Evolutionary conservation across 2,888 invertebrate species (phyloP).

Genomic region (Volucella bombylans): DNA sequence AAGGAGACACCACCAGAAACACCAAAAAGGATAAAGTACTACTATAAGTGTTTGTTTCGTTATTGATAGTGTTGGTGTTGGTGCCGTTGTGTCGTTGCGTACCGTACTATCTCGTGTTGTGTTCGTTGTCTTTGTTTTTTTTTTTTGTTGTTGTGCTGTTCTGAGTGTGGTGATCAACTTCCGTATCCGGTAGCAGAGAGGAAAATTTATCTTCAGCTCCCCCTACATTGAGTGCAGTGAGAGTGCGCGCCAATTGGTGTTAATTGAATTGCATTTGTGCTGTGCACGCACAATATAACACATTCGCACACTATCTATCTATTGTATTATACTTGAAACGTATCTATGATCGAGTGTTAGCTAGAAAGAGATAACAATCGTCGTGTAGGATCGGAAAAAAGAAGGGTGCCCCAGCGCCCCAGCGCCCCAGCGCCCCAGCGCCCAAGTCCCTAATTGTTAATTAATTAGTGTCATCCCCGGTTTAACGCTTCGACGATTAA

Average conservation of each 20-base stretch:
- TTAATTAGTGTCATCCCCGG: conserved; percentile 70
- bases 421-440: conserved; percentile 25
- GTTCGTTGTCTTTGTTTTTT: conserved; percentile 22
- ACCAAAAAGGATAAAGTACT: conserved; percentile 64
- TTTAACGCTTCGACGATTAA: conserved; percentile 64
- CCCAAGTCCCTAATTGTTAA: conserved; percentile 60
- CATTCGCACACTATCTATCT: conserved; percentile 33
- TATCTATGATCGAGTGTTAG: conserved; percentile 23
- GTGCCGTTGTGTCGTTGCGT: conserved; percentile 46
- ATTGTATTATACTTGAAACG: neutral
- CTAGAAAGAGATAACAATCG: conserved; percentile 1
- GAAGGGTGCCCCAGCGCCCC: conserved; percentile 44
- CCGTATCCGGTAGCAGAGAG: conserved; percentile 71
- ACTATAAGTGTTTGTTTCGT: conserved; percentile 31
- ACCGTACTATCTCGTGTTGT: conserved; percentile 45
- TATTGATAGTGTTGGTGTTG: conserved; percentile 2
- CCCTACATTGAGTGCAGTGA: conserved; percentile 39
- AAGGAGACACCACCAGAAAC: no score
- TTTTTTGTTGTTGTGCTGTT: conserved; percentile 9
- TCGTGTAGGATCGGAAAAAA: neutral
- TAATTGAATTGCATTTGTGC: conserved; percentile 73
- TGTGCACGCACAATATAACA: conserved; percentile 47
- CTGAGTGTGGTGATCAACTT: conserved; percentile 54
- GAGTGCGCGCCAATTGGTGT: conserved; percentile 72
- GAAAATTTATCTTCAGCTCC: conserved; percentile 45